Evolutionary conservation across 2,888 invertebrate species (phyloP).

Genomic region (Copidosoma aretas): DNA sequence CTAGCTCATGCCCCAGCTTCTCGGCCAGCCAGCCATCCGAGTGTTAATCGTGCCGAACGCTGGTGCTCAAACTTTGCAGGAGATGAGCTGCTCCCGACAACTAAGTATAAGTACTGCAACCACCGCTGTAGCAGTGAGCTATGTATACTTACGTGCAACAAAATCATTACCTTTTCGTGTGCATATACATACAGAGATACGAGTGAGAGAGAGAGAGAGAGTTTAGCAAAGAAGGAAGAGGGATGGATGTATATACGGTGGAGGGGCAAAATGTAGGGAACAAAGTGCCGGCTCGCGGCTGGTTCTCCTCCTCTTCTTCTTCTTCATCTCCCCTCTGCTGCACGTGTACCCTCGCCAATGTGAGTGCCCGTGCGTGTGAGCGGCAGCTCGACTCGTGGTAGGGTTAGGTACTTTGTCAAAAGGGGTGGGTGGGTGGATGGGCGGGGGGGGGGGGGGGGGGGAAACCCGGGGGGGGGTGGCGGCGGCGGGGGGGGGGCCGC

Average conservation of each 20-base stretch:
- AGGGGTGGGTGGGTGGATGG: neutral
- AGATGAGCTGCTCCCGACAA: too few relatives aligned
- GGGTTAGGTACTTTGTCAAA: slow-evolving; percentile 11
- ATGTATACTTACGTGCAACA: neutral
- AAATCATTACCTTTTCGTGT: neutral
- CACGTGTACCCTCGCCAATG: neutral
- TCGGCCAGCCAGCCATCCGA: too few relatives aligned
- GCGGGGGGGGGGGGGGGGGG: slow-evolving; percentile 2
- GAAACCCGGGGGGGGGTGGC: slow-evolving; percentile 8
- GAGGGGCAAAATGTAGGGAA: neutral
- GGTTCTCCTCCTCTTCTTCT: neutral
- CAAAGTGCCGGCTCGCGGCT: slow-evolving; percentile 16
- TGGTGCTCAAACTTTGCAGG: too few relatives aligned
- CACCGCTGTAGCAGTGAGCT: too few relatives aligned
- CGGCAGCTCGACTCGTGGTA: slow-evolving; percentile 1
- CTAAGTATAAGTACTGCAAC: neutral
- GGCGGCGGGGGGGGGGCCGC: neutral
- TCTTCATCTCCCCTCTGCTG: neutral
- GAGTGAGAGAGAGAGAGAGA: slow-evolving; percentile 6
- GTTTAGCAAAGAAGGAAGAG: neutral
- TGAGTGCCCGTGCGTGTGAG: neutral
- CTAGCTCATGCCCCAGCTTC: too few relatives aligned
- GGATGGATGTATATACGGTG: neutral
- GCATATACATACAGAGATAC: neutral
- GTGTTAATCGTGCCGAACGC: too few relatives aligned